Conservation (phyloP, 2,113 vertebrate genomes). For the Cairina moschata region DNA sequence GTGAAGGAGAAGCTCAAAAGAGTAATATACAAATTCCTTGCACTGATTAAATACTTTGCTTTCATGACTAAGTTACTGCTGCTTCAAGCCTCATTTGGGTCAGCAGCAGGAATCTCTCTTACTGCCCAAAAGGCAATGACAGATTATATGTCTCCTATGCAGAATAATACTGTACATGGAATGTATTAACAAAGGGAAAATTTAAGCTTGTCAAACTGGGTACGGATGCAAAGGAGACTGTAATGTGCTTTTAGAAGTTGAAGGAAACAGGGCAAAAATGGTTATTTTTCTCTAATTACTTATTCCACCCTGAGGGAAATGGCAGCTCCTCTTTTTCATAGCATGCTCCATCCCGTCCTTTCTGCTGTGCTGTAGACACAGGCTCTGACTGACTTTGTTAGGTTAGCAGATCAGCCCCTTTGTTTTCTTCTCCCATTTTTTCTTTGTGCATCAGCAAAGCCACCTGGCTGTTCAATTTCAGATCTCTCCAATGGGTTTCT, state of each 20-base stretch:
- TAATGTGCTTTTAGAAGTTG: neutral
- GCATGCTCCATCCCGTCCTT: neutral
- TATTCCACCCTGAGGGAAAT: neutral
- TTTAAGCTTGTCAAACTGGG: neutral
- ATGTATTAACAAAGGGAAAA: neutral
- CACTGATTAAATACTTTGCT: conserved; percentile 5
- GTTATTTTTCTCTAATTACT: neutral
- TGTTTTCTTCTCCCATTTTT: neutral
- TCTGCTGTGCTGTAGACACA: neutral
- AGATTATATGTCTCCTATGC: neutral
- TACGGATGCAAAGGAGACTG: neutral
- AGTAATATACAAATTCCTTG: neutral
- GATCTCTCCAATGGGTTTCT: neutral
- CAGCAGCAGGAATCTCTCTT: conserved; percentile 16
- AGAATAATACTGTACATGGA: neutral
- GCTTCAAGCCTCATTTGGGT: conserved; percentile 39
- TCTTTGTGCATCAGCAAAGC: neutral
- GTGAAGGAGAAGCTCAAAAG: neutral
- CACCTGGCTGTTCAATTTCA: neutral
- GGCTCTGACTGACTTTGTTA: neutral
- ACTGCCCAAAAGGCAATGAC: neutral
- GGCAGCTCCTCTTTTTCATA: neutral
- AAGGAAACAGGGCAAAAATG: neutral
- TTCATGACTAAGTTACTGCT: neutral
- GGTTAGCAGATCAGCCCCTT: neutral